A percentile compares a stretch with the other conserved stretches of the same genome.
Evolutionary conservation across 2,888 invertebrate genomes (phyloP).

Genomic region (Drosophila parthenogenetica): DNA sequence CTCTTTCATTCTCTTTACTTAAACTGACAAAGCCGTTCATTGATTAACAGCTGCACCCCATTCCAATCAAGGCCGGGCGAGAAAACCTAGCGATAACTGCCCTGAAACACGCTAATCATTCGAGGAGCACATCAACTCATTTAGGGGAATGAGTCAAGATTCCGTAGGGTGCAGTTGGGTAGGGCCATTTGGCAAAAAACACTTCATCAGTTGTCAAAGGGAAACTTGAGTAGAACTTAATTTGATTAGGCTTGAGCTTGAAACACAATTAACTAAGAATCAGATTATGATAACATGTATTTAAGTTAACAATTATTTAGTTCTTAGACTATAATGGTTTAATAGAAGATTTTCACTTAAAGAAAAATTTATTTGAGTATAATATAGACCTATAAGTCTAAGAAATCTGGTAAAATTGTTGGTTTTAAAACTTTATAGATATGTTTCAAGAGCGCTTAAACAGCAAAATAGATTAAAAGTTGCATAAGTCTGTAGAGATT

Average conservation of each 20-base stretch:
- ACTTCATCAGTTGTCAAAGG: constrained; percentile 1
- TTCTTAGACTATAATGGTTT: too few species aligned
- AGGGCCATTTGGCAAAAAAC: background rate
- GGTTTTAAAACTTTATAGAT: too few species aligned
- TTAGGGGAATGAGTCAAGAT: constrained; percentile 33
- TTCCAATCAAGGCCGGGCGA: constrained; percentile 64
- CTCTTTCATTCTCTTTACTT: background rate
- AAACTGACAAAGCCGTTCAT: constrained; percentile 68
- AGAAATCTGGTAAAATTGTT: too few species aligned
- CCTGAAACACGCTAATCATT: constrained; percentile 66
- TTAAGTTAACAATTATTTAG: background rate
- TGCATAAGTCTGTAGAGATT: too few species aligned
- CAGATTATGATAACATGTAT: background rate
- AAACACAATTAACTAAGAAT: background rate
- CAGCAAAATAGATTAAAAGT: too few species aligned
- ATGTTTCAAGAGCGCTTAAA: too few species aligned
- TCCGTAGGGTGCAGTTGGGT: constrained; percentile 37
- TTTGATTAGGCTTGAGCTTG: constrained; percentile 4
- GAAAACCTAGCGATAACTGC: constrained; percentile 70
- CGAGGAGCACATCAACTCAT: constrained; percentile 35
- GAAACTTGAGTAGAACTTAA: constrained; percentile 21
- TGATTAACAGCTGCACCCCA: constrained; percentile 61
- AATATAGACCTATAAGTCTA: too few species aligned
- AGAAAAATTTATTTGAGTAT: too few species aligned
- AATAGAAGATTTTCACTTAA: too few species aligned